phyloP scores from a whole-genome alignment of 2,797 vertebrate genomes.

The Phoeniculus purpureus region DNA sequence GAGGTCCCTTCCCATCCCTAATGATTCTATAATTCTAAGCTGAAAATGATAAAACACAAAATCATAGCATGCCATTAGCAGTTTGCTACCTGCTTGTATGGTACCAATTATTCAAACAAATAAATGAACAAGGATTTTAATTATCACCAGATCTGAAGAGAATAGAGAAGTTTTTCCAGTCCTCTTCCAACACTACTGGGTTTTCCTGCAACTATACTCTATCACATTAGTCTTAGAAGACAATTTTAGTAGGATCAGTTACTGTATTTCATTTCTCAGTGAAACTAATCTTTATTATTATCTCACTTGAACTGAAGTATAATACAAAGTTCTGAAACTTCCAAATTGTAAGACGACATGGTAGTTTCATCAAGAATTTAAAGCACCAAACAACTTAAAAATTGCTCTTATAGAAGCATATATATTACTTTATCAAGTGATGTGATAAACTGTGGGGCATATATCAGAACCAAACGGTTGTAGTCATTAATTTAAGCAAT shows the following conservation, averaged over 20 bases:
- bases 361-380: conserved; percentile 64
- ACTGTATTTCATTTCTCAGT: not conserved
- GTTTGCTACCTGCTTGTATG: not conserved
- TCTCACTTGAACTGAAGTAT: conserved; percentile 48
- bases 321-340: conserved; percentile 59
- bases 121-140: conserved; percentile 7
- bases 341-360: conserved; percentile 39
- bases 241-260: not conserved
- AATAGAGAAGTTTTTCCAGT: not conserved
- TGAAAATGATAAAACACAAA: not conserved
- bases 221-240: not conserved
- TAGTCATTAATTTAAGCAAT: conserved; percentile 81
- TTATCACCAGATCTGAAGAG: not conserved
- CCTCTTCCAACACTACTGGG: not conserved
- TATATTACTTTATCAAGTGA: conserved; percentile 77
- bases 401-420: conserved; percentile 60
- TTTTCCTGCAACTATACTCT: not conserved
- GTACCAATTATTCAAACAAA: not conserved
- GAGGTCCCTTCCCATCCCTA: too few relatives aligned
- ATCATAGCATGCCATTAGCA: not conserved
- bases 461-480: conserved; percentile 79
- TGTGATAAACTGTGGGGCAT: conserved; percentile 76
- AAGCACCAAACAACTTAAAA: conserved; percentile 75
- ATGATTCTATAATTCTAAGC: too few relatives aligned
- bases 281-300: conserved; percentile 13